A percentile compares a stretch with the other conserved stretches of the same genome.
Conservation (phyloP, 1,140 invertebrate genomes). For the Notospermus geniculatus region DNA sequence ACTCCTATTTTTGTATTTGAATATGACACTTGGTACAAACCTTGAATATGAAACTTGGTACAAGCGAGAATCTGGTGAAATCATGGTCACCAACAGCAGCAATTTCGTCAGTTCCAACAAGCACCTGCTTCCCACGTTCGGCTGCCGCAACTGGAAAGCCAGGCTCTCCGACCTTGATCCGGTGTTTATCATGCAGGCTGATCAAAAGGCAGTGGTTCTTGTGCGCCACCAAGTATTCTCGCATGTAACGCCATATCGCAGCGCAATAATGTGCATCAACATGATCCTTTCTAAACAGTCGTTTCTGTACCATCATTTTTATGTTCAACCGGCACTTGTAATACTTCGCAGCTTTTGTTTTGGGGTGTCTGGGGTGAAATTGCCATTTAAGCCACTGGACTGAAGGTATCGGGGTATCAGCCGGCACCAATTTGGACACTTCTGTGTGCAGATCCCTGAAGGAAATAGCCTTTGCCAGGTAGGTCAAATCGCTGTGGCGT, state of each 20-base stretch:
- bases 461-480: conserved; percentile 1
- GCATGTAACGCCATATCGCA: conserved; percentile 21
- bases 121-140: too few species aligned
- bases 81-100: too few species aligned
- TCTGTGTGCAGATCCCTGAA: too few species aligned
- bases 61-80: too few species aligned
- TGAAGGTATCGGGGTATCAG: not conserved
- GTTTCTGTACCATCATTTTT: conserved; percentile 7
- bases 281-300: not conserved
- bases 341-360: conserved; percentile 4
- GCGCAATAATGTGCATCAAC: conserved; percentile 27
- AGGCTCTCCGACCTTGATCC: too few species aligned
- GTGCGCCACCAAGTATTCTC: conserved; percentile 20
- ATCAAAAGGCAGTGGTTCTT: conserved; percentile 8
- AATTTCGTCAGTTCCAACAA: too few species aligned
- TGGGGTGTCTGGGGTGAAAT: not conserved
- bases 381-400: conserved; percentile 1
- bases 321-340: not conserved
- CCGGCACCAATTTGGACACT: not conserved
- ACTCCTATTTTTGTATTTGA: too few species aligned
- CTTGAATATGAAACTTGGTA: too few species aligned
- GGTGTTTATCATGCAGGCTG: conserved; percentile 27
- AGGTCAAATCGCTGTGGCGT: not conserved
- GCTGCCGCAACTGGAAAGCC: too few species aligned
- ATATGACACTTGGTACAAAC: too few species aligned